These are phyloP conservation scores for Sitophilus oryzae DNA, from an alignment of 1,140 invertebrate genomes.

Conservation along the genomic window DNA sequence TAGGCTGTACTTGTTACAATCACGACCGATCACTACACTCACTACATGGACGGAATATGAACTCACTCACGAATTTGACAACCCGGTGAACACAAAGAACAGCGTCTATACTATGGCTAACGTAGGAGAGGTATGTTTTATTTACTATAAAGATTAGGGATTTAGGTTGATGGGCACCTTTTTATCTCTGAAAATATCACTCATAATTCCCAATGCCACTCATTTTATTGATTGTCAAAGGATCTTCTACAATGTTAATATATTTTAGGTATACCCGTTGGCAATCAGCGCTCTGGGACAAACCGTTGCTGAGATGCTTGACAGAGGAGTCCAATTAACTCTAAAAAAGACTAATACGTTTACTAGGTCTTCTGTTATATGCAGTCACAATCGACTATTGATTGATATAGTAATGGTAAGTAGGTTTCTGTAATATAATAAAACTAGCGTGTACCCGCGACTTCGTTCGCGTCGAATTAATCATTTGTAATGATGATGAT, in stretches of 20 bases:
- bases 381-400: conserved; percentile 21
- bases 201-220: too few relatives aligned
- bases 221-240: too few relatives aligned
- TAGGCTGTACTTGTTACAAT: conserved; percentile 61
- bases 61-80: conserved; percentile 65
- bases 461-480: too few relatives aligned
- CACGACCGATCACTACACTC: conserved; percentile 65
- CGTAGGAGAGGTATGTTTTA: conserved; percentile 55
- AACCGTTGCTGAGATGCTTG: conserved; percentile 41
- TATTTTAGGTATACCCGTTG: conserved; percentile 12
- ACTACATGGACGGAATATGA: conserved; percentile 67
- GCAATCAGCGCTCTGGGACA: conserved; percentile 36
- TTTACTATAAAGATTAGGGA: too few relatives aligned
- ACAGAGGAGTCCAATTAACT: conserved; percentile 39
- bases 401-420: conserved; percentile 27
- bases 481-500: too few relatives aligned
- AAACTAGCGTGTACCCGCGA: too few relatives aligned
- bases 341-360: too few relatives aligned
- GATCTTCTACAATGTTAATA: too few relatives aligned
- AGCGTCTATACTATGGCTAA: conserved; percentile 52
- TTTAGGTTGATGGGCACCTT: too few relatives aligned
- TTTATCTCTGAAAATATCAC: too few relatives aligned
- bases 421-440: neutral
- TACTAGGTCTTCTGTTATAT: neutral
- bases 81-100: conserved; percentile 51